Evolutionary conservation across 2,888 invertebrate genomes (phyloP), one percentile per base, ranked within the genome.

Genomic region (Deladenus siricidicola): DNA sequence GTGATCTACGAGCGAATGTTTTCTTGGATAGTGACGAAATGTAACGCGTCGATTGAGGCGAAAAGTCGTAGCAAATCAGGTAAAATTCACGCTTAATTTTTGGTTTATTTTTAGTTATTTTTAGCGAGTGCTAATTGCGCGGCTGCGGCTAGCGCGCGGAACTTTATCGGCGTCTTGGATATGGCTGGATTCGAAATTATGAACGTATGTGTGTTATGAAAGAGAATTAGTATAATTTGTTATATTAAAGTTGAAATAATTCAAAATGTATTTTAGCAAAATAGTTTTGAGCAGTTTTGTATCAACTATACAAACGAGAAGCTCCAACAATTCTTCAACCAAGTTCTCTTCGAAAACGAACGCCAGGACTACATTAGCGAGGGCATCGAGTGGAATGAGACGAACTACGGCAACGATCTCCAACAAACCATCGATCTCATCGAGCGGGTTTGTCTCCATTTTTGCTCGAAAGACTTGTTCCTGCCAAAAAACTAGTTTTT

Each of bases 331-430:
- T 75, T 78, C 61, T 78, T 78, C 70, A 78, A 78, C 58, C 75
- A 77, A 51, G 75, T 70, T 61, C 73, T 78, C 75, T 78, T 78
- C 58, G 68, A 75, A 24, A 69, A 70, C 45, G 74, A 76, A 59
- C 72, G 74, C 62, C 66, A 65, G 23, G 76, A 77, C 54, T 78
- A 78, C 61, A 54, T 68, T 49, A 68, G 68, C 29, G 78, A 78
- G 58, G 70, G 73, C 17, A 70, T 78, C 60, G 62, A 67, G 48
- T 77, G 92, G 92, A 85, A 85, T 19, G 39, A 60, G 21, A 90
- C 91, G 83, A 91, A 92, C 86, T 93, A 91, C 57, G 74, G 73
- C 19, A 66, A 71, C 42, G 77, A 78, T 55, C 64, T 78, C 0
- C 73, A 76, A 55, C 70, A 70, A 3, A 74, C 77, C 8, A 75